Base-by-base conservation (phyloP, 2,113 vertebrate genomes). In the Ciconia boyciana region DNA sequence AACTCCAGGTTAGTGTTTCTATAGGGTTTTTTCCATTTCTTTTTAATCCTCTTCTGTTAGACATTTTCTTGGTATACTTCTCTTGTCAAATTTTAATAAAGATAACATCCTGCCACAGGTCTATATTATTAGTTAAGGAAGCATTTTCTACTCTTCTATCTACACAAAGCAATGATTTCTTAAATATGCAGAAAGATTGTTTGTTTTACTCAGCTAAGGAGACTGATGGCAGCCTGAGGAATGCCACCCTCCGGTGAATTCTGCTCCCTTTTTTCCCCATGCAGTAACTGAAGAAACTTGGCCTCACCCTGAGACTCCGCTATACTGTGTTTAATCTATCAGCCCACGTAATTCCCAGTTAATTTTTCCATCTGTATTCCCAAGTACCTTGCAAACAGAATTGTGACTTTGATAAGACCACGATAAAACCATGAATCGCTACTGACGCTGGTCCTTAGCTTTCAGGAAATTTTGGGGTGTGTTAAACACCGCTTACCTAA, bases 241-340 rank as follows among this genome's bases (percentile, higher is more conserved):
- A 65, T 4, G 10, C 43, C 0, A 3, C 36, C 19, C 31, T 16
- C 31, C 1, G 0, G 11, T 25, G 26, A 60, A 70, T 54, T 39
- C 62, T 43, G n/a, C 44, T 71, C 57, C 69, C 18, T 65, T 49
- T 41, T 49, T 36, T 60, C 46, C 46, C 36, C 4, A 1, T 14
- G 36, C 58, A 62, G 34, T 48, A 29, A 84, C 21, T 20, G 18
- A 46, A 60, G 22, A 43, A 55, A 28, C 28, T 17, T 28, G 9
- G 58, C 43, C 36, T 90, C 54, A 34, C 26, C 34, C 39, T 6
- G 10, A 52, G 43, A 36, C 43, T 74, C 16, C 1, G 1, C 43
- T 22, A 49, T 8, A 34, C 16, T 5, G 2, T 7, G 13, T 28
- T 60, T 55, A 31, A 49, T n/a, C 68, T 57, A 11, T 25, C 55